Conservation (phyloP, 2,888 invertebrate species). For the Onthophagus sagittarius region DNA sequence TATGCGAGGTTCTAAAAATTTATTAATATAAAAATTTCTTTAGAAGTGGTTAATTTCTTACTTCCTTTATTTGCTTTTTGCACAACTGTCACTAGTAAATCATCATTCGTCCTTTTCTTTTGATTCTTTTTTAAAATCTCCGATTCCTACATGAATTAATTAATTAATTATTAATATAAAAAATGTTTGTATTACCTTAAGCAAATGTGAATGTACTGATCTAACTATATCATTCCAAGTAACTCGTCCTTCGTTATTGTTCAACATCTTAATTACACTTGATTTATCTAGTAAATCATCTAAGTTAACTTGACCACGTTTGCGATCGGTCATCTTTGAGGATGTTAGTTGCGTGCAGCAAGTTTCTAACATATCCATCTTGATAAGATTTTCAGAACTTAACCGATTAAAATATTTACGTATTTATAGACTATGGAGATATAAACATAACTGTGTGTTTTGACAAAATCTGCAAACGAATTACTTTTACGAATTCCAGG, state of each 20-base stretch:
- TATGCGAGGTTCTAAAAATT: not conserved
- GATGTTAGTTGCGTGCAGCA: constrained; percentile 47
- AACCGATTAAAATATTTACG: no score
- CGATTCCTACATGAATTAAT: constrained; percentile 48
- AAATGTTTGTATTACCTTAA: constrained; percentile 35
- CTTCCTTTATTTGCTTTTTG: constrained; percentile 51
- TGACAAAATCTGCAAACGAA: no score
- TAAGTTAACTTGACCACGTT: constrained; percentile 49
- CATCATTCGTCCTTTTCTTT: constrained; percentile 32
- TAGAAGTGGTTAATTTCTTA: constrained; percentile 1
- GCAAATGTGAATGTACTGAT: constrained; percentile 25
- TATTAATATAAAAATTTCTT: not conserved
- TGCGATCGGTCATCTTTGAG: constrained; percentile 49
- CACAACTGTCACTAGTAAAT: constrained; percentile 45
- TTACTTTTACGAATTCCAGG: no score
- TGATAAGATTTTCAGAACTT: no score
- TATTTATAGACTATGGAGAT: no score
- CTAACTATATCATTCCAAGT: constrained; percentile 51
- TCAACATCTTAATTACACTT: constrained; percentile 46
- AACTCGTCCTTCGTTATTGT: constrained; percentile 45
- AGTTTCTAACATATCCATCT: constrained; percentile 37
- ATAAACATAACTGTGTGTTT: no score
- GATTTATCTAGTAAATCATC: constrained; percentile 49
- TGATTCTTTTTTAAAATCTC: constrained; percentile 50
- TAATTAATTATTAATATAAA: constrained; percentile 39